A percentile compares a stretch with the other conserved stretches of the same genome.
phyloP scores from a whole-genome alignment of 2,888 invertebrate genomes.

The Magallana nippona region DNA sequence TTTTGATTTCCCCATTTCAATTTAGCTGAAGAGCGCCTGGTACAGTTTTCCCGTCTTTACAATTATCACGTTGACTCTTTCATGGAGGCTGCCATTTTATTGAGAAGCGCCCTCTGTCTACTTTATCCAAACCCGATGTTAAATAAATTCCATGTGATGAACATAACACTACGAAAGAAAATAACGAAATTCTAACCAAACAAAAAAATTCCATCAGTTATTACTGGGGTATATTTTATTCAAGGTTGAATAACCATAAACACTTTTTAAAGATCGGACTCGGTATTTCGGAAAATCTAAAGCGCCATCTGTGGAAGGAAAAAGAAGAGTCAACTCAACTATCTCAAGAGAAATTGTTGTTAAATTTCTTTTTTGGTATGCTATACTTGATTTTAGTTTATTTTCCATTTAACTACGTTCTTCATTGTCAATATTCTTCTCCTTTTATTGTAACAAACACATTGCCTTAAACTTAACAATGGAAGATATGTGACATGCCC shows the following conservation, averaged over 20 bases:
- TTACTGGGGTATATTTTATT: not conserved
- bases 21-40: not conserved
- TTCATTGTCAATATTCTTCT: not conserved
- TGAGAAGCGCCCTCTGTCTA: constrained; percentile 9
- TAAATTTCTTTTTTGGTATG: not conserved
- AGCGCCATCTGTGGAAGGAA: constrained; percentile 31
- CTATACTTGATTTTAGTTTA: not conserved
- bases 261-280: not conserved
- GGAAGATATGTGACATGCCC: no score
- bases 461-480: no score
- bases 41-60: not conserved
- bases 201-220: not conserved
- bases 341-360: not conserved
- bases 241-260: not conserved
- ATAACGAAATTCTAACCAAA: no score
- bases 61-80: constrained; percentile 22
- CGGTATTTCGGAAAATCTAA: not conserved
- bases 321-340: not conserved
- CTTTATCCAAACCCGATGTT: not conserved
- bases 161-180: no score
- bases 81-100: constrained; percentile 42
- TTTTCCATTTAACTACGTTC: not conserved
- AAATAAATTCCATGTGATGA: not conserved
- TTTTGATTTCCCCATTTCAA: constrained; percentile 63
- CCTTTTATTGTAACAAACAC: not conserved